Evolutionary conservation across 2,113 vertebrate species (phyloP), one percentile per base, ranked within the genome.

Genomic region (Hydrochoerus hydrochaeris): DNA sequence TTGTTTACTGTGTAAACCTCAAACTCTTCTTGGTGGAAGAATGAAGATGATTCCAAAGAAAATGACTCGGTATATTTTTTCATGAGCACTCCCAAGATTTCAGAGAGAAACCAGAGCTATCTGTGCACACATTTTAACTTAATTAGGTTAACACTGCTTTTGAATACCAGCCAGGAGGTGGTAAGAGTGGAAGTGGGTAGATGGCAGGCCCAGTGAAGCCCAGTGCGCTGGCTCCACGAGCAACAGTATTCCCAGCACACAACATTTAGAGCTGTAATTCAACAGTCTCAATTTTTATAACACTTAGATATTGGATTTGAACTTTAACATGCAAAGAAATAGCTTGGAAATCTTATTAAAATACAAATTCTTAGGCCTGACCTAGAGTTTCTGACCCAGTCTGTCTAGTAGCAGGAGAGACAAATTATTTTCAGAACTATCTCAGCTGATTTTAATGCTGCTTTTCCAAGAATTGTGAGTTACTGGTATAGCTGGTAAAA

Each of bases 131-230:
- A 30, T 67, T 83, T 69, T 52, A 62, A 19, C 32, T 3, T 62
- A 28, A n/a, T n/a, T 85, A 90, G 1, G 2, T 22, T 46, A 28
- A 60, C 87, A 49, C 32, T 88, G 35, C 62, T 46, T 77, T 54
- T 65, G 14, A 44, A 69, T 87, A 4, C 9, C 30, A 88, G 30
- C 19, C 35, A 71, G 49, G 35, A 30, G 16, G 3, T 8, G 14
- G 2, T 46, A 9, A 63, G 5, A 63, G 8, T 49, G 11, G 3
- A 38, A 28, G 67, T 7, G 30, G n/a, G 0, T 20, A 1, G 12
- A 38, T 46, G 1, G 9, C 9, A 32, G 13, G 38, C 19, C 69
- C n/a, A 41, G 10, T 6, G 35, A 49, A 58, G 10, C 5, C 9
- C 7, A 54, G 30, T 26, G 7, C 1, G 4, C 8, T 38, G 58